Evolutionary conservation across 2,888 invertebrate species (phyloP).

Genomic region (Nesidiocoris tenuis): DNA sequence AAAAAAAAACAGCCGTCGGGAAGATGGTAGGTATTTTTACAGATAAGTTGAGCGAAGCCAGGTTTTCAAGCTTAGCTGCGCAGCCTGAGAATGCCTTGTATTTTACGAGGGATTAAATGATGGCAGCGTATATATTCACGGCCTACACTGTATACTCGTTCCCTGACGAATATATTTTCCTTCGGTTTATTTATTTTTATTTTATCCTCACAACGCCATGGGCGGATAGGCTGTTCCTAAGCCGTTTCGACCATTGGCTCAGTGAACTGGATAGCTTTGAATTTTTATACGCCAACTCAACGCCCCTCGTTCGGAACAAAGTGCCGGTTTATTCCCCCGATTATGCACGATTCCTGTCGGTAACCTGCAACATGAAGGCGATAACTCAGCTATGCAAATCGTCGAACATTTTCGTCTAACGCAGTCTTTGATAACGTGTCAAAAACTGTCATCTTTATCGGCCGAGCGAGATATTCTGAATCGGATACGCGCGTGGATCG

Average conservation of each 20-base stretch:
- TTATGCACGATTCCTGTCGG: neutral
- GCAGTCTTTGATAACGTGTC: neutral
- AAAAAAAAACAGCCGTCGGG: neutral
- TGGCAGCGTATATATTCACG: constrained; percentile 8
- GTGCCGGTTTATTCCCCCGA: neutral
- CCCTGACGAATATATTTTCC: neutral
- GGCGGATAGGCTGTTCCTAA: neutral
- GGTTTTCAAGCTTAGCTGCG: constrained; percentile 13
- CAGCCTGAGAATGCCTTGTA: neutral
- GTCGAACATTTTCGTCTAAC: neutral
- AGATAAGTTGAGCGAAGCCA: constrained; percentile 26
- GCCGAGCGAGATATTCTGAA: neutral
- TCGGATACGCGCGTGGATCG: neutral
- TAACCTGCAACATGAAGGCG: neutral
- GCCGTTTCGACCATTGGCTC: neutral
- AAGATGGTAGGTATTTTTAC: constrained; percentile 28
- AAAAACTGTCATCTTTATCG: neutral
- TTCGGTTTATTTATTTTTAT: neutral
- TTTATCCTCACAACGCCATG: neutral
- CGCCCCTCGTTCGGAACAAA: neutral
- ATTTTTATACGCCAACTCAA: neutral
- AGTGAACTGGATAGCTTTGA: neutral
- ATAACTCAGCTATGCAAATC: neutral
- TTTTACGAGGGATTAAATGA: constrained; percentile 40
- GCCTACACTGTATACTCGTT: neutral